phyloP scores from a whole-genome alignment of 2,888 invertebrate genomes.

The Hydriomena furcata region DNA sequence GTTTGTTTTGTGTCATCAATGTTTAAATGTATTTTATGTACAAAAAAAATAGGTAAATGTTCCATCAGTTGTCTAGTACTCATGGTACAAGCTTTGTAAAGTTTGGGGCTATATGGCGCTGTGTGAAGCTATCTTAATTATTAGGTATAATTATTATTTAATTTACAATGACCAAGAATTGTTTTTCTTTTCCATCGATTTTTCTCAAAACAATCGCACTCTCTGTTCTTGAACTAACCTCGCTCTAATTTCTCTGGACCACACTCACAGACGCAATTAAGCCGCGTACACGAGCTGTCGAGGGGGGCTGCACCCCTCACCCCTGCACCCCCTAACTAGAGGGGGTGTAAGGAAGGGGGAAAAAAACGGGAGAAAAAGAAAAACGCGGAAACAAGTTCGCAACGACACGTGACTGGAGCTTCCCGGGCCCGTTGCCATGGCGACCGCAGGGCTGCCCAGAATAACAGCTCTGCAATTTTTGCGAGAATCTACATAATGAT shows the following conservation, averaged over 20 bases:
- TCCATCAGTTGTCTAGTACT: too few relatives aligned
- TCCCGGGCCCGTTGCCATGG: slow-evolving; percentile 76
- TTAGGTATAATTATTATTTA: too few relatives aligned
- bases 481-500: slow-evolving; percentile 36
- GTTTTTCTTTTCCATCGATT: too few relatives aligned
- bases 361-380: slow-evolving; percentile 76
- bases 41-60: too few relatives aligned
- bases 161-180: too few relatives aligned
- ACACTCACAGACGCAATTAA: slow-evolving; percentile 84
- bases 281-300: slow-evolving; percentile 77
- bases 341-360: slow-evolving; percentile 47
- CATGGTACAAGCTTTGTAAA: too few relatives aligned
- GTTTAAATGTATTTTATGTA: too few relatives aligned
- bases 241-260: slow-evolving; percentile 82
- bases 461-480: slow-evolving; percentile 39
- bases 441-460: slow-evolving; percentile 57
- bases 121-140: too few relatives aligned
- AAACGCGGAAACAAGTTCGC: slow-evolving; percentile 78
- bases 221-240: slow-evolving; percentile 57
- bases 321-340: slow-evolving; percentile 29
- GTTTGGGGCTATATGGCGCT: too few relatives aligned
- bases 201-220: slow-evolving; percentile 34
- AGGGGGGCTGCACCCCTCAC: slow-evolving; percentile 50
- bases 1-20: too few relatives aligned
- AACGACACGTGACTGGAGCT: slow-evolving; percentile 81